phyloP scores from a whole-genome alignment of 1,140 invertebrate species.

The Pemphigus obesinymphae region DNA sequence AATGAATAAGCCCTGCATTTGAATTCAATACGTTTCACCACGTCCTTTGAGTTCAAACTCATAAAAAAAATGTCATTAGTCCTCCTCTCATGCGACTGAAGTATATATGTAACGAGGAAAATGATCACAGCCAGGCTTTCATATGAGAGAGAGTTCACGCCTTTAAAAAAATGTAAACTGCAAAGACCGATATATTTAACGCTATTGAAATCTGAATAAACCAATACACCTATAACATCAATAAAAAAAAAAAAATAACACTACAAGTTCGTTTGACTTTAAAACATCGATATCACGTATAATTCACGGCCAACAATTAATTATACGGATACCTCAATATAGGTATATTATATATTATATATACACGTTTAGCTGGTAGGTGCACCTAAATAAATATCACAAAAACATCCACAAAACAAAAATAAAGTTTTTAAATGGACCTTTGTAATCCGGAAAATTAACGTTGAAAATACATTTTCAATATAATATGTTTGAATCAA shows the following conservation, averaged over 20 bases:
- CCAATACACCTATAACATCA: too few relatives aligned
- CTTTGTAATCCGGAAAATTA: too few relatives aligned
- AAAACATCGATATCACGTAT: background rate
- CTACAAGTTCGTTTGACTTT: background rate
- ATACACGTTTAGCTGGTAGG: too few relatives aligned
- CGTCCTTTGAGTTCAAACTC: background rate
- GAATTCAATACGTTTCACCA: background rate
- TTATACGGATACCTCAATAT: too few relatives aligned
- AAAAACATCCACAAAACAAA: too few relatives aligned
- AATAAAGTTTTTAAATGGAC: too few relatives aligned
- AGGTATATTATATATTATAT: too few relatives aligned
- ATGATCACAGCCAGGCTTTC: background rate
- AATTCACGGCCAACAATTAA: background rate
- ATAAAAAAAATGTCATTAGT: conserved; percentile 2
- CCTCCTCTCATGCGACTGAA: background rate
- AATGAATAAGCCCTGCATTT: background rate
- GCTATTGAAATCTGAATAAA: conserved; percentile 2
- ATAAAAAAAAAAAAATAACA: background rate
- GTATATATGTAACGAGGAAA: background rate
- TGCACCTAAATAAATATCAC: too few relatives aligned
- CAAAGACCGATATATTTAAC: background rate
- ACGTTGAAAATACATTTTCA: too few relatives aligned
- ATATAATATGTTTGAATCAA: too few relatives aligned
- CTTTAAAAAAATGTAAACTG: background rate
- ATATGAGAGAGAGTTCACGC: background rate